Conservation (phyloP, 2,113 vertebrate species). For the Hystrix brachyura region DNA sequence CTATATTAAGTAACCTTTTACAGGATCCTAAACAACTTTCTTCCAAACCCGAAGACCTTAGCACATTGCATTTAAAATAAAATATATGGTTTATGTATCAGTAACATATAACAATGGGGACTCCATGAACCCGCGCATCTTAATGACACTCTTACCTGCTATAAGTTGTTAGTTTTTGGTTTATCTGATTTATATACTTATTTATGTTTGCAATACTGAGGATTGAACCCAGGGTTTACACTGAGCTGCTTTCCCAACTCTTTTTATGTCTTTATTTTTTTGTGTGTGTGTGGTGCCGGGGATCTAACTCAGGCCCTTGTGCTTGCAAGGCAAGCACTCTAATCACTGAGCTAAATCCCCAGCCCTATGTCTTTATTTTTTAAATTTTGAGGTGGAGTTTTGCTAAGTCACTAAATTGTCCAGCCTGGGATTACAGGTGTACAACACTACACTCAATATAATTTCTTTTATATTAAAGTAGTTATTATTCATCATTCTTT, state of each 20-base stretch:
- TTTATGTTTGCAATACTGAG: background rate
- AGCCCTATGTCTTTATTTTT: background rate
- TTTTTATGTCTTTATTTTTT: background rate
- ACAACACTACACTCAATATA: background rate
- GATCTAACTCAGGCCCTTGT: too few species aligned
- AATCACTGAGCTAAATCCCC: background rate
- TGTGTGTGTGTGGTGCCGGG: too few species aligned
- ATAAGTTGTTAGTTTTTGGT: background rate
- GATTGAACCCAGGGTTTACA: background rate
- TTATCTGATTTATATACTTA: background rate
- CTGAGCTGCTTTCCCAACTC: background rate
- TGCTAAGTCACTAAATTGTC: background rate
- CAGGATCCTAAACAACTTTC: background rate
- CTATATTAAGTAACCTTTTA: background rate
- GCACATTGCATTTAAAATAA: background rate
- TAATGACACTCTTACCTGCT: background rate
- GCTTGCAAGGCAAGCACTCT: too few species aligned
- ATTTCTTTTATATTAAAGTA: background rate
- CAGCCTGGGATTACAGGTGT: background rate
- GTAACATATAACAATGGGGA: background rate
- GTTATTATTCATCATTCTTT: background rate
- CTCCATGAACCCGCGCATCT: background rate
- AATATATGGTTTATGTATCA: background rate
- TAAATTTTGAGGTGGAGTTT: background rate
- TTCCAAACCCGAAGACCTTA: background rate